A percentile compares a stretch with the other conserved stretches of the same genome.
These are phyloP conservation scores for Eubasilissa regina DNA, from an alignment of 1,140 invertebrate species.

Conservation along the genomic window DNA sequence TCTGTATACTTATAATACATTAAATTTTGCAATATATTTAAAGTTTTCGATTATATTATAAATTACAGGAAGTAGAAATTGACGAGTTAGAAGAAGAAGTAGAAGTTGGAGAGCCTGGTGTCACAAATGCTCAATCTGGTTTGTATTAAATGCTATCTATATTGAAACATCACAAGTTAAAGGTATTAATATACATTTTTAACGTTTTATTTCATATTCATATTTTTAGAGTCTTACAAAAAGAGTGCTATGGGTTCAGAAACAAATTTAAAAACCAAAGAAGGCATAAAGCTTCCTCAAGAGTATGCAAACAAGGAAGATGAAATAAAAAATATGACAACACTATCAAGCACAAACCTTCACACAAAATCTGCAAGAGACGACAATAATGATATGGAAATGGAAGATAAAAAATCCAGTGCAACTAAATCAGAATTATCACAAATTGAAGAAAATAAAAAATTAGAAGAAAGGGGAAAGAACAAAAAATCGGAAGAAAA, in stretches of 20 bases:
- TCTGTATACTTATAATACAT: no score
- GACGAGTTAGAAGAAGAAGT: slow-evolving; percentile 60
- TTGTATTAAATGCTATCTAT: not conserved
- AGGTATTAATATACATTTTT: not conserved
- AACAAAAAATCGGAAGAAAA: slow-evolving; percentile 28
- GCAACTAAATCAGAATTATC: slow-evolving; percentile 3
- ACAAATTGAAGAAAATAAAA: not conserved
- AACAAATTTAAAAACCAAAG: not conserved
- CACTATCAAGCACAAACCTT: not conserved
- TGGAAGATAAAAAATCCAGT: slow-evolving; percentile 2
- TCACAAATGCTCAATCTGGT: slow-evolving; percentile 37
- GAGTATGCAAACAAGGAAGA: not conserved
- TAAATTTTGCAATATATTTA: no score
- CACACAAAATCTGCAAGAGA: not conserved
- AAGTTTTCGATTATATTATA: no score
- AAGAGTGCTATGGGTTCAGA: slow-evolving; percentile 2
- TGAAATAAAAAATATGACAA: slow-evolving; percentile 2
- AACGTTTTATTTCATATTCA: not conserved
- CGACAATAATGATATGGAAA: not conserved
- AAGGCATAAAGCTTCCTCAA: not conserved
- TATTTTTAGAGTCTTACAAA: slow-evolving; percentile 35
- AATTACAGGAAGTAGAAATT: slow-evolving; percentile 56
- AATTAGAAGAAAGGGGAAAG: not conserved
- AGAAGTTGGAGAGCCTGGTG: slow-evolving; percentile 51
- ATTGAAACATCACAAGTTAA: not conserved